These are phyloP conservation scores for Genyomyrus donnyi DNA, from an alignment of 2,113 vertebrate species.

Conservation along the genomic window DNA sequence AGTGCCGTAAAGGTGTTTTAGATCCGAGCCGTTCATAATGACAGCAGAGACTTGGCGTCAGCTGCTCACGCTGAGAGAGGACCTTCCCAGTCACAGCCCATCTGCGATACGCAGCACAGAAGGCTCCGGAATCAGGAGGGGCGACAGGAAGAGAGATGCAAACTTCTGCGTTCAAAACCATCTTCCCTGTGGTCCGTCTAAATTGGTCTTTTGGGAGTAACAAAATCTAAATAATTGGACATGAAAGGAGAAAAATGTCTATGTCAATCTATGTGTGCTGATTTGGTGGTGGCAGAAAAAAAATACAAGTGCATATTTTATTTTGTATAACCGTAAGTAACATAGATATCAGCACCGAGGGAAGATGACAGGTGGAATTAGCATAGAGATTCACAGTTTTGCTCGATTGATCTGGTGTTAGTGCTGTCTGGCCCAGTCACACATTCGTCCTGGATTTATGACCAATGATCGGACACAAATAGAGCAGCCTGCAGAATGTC, in stretches of 20 bases:
- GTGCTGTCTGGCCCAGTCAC: constrained; percentile 44
- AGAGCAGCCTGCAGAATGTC: constrained; percentile 28
- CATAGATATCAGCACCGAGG: constrained; percentile 11
- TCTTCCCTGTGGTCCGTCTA: not conserved
- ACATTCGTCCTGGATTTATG: constrained; percentile 43
- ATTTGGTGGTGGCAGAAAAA: not conserved
- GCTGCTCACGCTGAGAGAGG: not conserved
- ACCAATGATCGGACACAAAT: constrained; percentile 44
- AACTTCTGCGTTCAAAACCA: not conserved
- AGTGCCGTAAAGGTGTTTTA: not conserved
- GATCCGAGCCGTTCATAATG: not conserved
- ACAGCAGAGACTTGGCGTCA: not conserved
- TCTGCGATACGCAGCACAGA: not conserved
- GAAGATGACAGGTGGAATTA: constrained; percentile 27
- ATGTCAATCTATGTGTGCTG: not conserved
- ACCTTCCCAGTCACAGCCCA: not conserved
- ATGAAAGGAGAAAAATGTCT: not conserved
- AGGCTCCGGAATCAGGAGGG: not conserved
- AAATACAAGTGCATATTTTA: not conserved
- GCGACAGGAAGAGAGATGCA: not conserved
- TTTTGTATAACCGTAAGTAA: not conserved
- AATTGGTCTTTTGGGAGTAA: not conserved
- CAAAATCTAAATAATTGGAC: not conserved
- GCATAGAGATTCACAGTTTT: constrained; percentile 46
- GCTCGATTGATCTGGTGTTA: constrained; percentile 44